Percentiles rank a stretch among this genome's conserved stretches.
These are phyloP conservation scores for Heterotis niloticus DNA, from an alignment of 2,113 vertebrate genomes.

Conservation along the genomic window DNA sequence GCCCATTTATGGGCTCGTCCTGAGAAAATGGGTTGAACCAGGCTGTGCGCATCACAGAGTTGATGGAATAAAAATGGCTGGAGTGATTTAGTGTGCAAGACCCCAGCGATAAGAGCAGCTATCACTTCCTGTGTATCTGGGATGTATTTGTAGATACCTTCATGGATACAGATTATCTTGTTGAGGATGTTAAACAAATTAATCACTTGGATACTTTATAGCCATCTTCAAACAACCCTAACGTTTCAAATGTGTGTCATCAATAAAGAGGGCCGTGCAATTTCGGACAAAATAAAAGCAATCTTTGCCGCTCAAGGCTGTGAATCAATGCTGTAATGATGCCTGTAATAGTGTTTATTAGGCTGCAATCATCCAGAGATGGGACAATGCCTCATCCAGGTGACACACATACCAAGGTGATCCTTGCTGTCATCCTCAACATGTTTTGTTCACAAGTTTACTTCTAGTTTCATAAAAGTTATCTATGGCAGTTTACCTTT, in stretches of 20 bases:
- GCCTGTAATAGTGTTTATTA: conserved; percentile 33
- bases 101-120: conserved; percentile 22
- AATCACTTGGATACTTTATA: conserved; percentile 30
- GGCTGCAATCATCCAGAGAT: conserved; percentile 25
- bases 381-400: conserved; percentile 18
- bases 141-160: conserved; percentile 23
- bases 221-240: conserved; percentile 32
- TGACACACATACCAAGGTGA: conserved; percentile 29
- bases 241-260: conserved; percentile 35
- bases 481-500: background rate
- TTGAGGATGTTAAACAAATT: conserved; percentile 1
- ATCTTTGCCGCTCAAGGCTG: conserved; percentile 32
- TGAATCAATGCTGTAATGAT: conserved; percentile 33
- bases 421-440: conserved; percentile 13
- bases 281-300: conserved; percentile 66
- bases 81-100: conserved; percentile 13
- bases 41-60: background rate
- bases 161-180: conserved; percentile 24
- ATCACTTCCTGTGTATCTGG: conserved; percentile 19
- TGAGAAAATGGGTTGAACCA: conserved; percentile 9
- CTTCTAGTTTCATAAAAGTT: background rate
- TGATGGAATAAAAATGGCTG: conserved; percentile 4
- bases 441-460: conserved; percentile 12
- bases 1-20: no score
- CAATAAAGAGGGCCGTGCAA: conserved; percentile 66